Evolutionary conservation across 2,888 invertebrate species (phyloP).

Genomic region (Prosopocoilus inquinatus): DNA sequence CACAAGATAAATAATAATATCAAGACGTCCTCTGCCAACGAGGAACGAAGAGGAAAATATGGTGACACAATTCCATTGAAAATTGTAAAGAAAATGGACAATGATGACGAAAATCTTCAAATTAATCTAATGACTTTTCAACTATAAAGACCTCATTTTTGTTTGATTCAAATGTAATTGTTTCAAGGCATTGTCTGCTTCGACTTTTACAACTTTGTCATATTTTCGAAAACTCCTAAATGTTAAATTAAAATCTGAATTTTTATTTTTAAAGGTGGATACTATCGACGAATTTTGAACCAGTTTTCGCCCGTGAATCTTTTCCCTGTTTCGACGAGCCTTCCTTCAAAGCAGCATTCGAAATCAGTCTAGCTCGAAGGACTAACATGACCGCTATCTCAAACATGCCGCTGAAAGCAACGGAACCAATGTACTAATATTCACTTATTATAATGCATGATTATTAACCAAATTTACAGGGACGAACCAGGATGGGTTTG

Average conservation of each 20-base stretch:
- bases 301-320: slow-evolving; percentile 62
- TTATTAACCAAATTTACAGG: not conserved
- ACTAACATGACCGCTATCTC: slow-evolving; percentile 64
- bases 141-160: too few relatives aligned
- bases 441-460: not conserved
- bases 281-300: slow-evolving; percentile 65
- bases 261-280: slow-evolving; percentile 51
- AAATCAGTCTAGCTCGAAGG: slow-evolving; percentile 67
- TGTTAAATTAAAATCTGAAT: not conserved
- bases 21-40: too few relatives aligned
- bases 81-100: too few relatives aligned
- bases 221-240: too few relatives aligned
- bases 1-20: too few relatives aligned
- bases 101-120: too few relatives aligned
- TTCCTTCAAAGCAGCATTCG: slow-evolving; percentile 71
- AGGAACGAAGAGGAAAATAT: too few relatives aligned
- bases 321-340: slow-evolving; percentile 82
- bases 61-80: too few relatives aligned
- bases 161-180: too few relatives aligned
- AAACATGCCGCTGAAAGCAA: slow-evolving; percentile 65
- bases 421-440: slow-evolving; percentile 56
- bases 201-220: too few relatives aligned
- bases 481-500: slow-evolving; percentile 55
- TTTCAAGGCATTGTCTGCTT: too few relatives aligned
- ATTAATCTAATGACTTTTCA: too few relatives aligned